Evolutionary conservation across 2,888 invertebrate genomes (phyloP).

Genomic region (Acanthopleura granulata): DNA sequence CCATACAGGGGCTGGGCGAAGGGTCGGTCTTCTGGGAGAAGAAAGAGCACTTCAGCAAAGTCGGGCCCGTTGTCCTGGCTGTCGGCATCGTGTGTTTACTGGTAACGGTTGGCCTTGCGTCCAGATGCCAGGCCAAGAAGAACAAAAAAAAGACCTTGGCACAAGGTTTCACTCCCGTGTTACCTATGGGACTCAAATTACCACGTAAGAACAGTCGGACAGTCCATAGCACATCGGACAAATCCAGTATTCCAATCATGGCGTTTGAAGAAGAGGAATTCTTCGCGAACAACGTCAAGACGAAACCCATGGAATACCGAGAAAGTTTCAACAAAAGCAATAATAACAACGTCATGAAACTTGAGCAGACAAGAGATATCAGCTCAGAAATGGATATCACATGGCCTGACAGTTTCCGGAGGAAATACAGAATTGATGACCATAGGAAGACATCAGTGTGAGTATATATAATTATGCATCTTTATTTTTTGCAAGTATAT

Average conservation of each 20-base stretch:
- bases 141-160: background rate
- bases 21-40: constrained; percentile 31
- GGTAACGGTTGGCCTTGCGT: constrained; percentile 24
- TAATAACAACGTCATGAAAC: constrained; percentile 2
- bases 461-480: no score
- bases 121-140: background rate
- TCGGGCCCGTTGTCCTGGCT: constrained; percentile 30
- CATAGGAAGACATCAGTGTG: no score
- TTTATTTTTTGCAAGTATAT: no score
- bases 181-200: background rate
- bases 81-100: constrained; percentile 30
- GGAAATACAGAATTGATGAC: no score
- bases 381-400: no score
- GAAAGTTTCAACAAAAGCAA: background rate
- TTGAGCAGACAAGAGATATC: no score
- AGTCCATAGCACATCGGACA: constrained; percentile 21
- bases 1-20: constrained; percentile 29
- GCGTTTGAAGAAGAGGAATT: constrained; percentile 29
- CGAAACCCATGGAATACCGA: background rate
- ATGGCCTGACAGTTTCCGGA: no score
- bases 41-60: constrained; percentile 22
- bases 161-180: constrained; percentile 1
- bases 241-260: constrained; percentile 15
- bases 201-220: constrained; percentile 22
- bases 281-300: constrained; percentile 21